phyloP scores from a whole-genome alignment of 37 sponge, comb jelly and placozoan species.

The Crambe crambe region DNA sequence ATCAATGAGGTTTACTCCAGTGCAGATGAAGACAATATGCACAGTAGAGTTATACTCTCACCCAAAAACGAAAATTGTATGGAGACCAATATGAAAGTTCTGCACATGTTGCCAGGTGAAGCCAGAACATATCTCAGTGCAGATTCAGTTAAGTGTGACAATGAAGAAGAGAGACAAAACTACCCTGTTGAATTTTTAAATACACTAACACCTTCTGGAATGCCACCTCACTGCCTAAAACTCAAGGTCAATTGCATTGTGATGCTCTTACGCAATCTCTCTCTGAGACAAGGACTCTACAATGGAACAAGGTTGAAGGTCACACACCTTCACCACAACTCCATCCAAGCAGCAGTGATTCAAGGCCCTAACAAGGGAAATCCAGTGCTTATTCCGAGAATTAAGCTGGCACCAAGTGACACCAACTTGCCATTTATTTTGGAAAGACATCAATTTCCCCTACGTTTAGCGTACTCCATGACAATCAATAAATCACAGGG shows the following conservation, averaged over 20 bases:
- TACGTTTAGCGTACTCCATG: neutral
- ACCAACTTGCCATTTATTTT: neutral
- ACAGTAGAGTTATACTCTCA: neutral
- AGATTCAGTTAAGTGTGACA: neutral
- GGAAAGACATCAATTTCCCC: neutral
- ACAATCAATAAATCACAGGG: neutral
- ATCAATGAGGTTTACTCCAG: too few species aligned
- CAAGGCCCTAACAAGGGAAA: too few species aligned
- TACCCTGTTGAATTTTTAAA: neutral
- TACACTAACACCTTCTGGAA: neutral
- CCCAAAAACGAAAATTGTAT: neutral
- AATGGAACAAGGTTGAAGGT: neutral
- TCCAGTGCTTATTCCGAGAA: neutral
- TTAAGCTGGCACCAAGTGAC: neutral
- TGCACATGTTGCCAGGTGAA: too few species aligned
- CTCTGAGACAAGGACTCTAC: neutral
- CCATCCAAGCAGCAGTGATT: neutral
- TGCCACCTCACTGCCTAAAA: neutral
- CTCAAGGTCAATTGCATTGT: too few species aligned
- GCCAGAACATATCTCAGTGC: neutral
- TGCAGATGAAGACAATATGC: too few species aligned
- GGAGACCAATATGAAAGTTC: neutral
- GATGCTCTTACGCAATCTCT: neutral
- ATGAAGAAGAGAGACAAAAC: neutral
- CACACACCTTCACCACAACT: neutral